phyloP scores from a whole-genome alignment of 2,113 vertebrate genomes.

The Peromyscus californicus region DNA sequence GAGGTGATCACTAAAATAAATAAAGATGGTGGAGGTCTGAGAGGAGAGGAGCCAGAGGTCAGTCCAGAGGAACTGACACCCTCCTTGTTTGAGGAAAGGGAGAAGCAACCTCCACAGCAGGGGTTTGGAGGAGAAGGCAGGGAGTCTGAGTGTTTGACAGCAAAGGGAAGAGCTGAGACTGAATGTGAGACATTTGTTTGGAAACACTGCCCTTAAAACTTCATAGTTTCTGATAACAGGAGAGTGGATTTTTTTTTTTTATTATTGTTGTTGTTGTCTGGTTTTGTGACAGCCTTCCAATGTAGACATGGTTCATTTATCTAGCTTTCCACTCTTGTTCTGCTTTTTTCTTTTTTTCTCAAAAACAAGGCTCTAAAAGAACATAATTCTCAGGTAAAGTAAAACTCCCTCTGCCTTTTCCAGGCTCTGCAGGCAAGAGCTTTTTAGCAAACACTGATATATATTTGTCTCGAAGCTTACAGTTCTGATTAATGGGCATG shows the following conservation, averaged over 20 bases:
- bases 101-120: background rate
- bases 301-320: conserved; percentile 17
- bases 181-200: background rate
- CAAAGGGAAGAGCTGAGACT: background rate
- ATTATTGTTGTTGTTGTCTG: background rate
- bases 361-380: background rate
- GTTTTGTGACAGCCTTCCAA: background rate
- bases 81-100: background rate
- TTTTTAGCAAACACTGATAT: conserved; percentile 69
- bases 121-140: no score
- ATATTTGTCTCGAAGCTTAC: conserved; percentile 1
- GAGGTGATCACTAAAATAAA: conserved; percentile 1
- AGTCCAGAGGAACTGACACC: background rate
- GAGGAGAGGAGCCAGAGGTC: background rate
- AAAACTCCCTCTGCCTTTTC: conserved; percentile 28
- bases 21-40: background rate
- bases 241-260: no score
- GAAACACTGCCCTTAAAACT: background rate
- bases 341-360: background rate
- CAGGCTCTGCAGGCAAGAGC: background rate
- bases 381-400: conserved; percentile 37
- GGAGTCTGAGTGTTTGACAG: background rate
- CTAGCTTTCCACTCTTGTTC: background rate
- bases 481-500: conserved; percentile 57
- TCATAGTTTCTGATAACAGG: background rate